These are phyloP conservation scores for Anagrus nilaparvatae DNA, from an alignment of 1,140 invertebrate species.

Conservation along the genomic window DNA sequence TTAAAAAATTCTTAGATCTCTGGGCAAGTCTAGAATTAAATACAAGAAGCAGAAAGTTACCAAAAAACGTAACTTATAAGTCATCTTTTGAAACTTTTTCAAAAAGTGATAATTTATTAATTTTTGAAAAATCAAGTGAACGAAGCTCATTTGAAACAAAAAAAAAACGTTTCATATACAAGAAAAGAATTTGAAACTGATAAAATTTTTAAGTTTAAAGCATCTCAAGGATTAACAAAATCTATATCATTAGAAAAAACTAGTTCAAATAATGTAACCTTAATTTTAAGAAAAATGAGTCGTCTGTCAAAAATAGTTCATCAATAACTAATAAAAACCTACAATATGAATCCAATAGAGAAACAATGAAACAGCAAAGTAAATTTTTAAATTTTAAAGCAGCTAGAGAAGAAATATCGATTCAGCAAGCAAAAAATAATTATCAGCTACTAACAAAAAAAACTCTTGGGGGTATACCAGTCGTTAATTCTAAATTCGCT, in stretches of 20 bases:
- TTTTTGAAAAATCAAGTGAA: too few relatives aligned
- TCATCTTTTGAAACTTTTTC: too few relatives aligned
- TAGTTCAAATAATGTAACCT: not conserved
- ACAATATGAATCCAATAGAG: too few relatives aligned
- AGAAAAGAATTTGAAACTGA: too few relatives aligned
- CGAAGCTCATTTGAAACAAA: not conserved
- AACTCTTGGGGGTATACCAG: slow-evolving; percentile 42
- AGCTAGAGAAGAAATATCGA: slow-evolving; percentile 35
- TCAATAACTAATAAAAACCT: too few relatives aligned
- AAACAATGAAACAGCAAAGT: too few relatives aligned
- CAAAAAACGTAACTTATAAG: not conserved
- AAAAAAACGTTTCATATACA: not conserved
- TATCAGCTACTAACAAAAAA: slow-evolving; percentile 36
- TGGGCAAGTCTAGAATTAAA: slow-evolving; percentile 19
- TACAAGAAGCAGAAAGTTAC: slow-evolving; percentile 18
- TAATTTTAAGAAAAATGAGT: too few relatives aligned
- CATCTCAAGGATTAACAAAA: too few relatives aligned
- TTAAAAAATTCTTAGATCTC: slow-evolving; percentile 26
- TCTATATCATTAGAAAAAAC: not conserved
- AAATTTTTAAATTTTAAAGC: slow-evolving; percentile 27
- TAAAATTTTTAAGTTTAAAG: too few relatives aligned
- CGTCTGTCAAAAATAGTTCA: not conserved
- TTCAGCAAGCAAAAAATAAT: slow-evolving; percentile 35
- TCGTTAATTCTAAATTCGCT: slow-evolving; percentile 43
- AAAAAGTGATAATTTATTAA: too few relatives aligned